These are phyloP conservation scores for Pteruthius melanotis DNA, from an alignment of 2,113 vertebrate genomes.

Conservation along the genomic window DNA sequence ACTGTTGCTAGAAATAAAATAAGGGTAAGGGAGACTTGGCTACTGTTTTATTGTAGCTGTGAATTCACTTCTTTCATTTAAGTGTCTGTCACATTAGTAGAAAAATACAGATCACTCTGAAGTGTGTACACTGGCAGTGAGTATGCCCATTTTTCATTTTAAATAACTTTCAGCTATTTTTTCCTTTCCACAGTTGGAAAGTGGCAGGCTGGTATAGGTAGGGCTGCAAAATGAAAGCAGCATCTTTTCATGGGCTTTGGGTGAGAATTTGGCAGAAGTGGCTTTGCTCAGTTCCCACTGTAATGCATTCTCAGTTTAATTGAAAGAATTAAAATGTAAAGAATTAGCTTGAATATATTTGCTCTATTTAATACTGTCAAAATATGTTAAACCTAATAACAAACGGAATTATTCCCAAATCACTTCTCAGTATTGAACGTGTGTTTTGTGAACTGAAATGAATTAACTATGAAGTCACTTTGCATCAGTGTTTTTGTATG, in stretches of 20 bases:
- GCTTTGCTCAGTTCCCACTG: not conserved
- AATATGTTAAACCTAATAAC: constrained; percentile 2
- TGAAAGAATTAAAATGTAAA: not conserved
- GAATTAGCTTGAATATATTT: not conserved
- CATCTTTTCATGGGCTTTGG: not conserved
- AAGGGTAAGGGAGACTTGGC: constrained; percentile 29
- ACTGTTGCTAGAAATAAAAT: constrained; percentile 63
- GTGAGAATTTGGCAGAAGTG: not conserved
- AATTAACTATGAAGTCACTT: not conserved
- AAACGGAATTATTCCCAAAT: constrained; percentile 3
- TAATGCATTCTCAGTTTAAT: not conserved
- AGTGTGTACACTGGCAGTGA: constrained; percentile 38
- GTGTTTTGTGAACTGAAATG: not conserved
- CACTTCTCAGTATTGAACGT: not conserved
- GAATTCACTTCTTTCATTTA: constrained; percentile 70
- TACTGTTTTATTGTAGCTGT: constrained; percentile 46
- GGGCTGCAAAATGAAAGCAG: not conserved
- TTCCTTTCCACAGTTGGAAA: not conserved
- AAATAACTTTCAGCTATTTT: constrained; percentile 48
- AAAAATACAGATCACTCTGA: constrained; percentile 56
- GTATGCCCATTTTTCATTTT: constrained; percentile 53
- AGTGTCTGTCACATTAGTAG: constrained; percentile 71
- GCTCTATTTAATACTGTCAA: not conserved
- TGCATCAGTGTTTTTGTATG: not conserved
- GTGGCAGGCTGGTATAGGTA: not conserved